These are phyloP conservation scores for Bombus cullumanus DNA, from an alignment of 1,140 invertebrate species.

Conservation along the genomic window DNA sequence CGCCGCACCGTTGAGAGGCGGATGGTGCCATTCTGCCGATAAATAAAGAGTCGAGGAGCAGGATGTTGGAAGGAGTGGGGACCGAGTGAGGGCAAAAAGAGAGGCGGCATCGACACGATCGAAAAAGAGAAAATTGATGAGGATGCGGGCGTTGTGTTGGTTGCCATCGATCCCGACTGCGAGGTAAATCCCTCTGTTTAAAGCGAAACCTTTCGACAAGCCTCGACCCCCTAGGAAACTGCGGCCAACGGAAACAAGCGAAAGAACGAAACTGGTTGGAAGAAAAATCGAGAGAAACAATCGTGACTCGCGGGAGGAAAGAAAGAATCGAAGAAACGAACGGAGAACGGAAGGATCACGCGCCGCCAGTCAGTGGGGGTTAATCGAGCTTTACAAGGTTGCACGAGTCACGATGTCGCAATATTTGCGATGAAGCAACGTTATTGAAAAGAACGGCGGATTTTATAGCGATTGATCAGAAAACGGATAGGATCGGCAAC, in stretches of 20 bases:
- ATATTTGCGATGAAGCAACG: constrained; percentile 32
- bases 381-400: constrained; percentile 26
- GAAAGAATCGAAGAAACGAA: background rate
- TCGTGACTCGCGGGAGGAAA: background rate
- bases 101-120: constrained; percentile 2
- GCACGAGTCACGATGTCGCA: constrained; percentile 20
- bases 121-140: constrained; percentile 54
- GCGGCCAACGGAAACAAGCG: background rate
- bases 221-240: constrained; percentile 5
- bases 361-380: background rate
- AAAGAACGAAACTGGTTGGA: too few relatives aligned
- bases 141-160: constrained; percentile 57
- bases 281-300: constrained; percentile 20
- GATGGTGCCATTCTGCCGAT: constrained; percentile 49
- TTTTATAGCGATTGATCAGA: constrained; percentile 37
- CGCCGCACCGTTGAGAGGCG: background rate
- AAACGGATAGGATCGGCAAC: background rate
- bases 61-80: background rate
- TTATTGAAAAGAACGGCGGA: constrained; percentile 36
- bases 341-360: background rate
- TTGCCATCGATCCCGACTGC: constrained; percentile 52
- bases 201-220: constrained; percentile 35
- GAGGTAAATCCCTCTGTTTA: constrained; percentile 62
- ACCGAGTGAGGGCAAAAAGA: constrained; percentile 7
- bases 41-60: constrained; percentile 50